A percentile compares a stretch with the other conserved stretches of the same genome.
These are phyloP conservation scores for Hyperoplus lanceolatus DNA, from an alignment of 2,797 vertebrate genomes.

Conservation along the genomic window DNA sequence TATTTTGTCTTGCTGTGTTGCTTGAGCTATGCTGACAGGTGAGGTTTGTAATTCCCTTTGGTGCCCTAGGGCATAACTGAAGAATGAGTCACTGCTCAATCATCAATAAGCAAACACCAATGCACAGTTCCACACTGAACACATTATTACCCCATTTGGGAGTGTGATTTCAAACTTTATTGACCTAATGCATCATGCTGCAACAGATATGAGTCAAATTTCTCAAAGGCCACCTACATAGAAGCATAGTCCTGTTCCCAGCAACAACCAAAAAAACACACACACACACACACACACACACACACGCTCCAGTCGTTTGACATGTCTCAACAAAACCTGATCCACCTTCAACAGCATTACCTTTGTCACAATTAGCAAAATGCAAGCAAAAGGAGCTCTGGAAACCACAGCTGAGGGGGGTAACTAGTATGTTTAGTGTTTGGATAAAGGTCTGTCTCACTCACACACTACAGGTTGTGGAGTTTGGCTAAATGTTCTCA, in stretches of 20 bases:
- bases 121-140: constrained; percentile 3
- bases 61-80: constrained; percentile 10
- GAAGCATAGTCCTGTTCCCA: not conserved
- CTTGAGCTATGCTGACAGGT: constrained; percentile 42
- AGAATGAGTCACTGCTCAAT: constrained; percentile 11
- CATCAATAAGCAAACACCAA: constrained; percentile 23
- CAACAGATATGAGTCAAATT: constrained; percentile 4
- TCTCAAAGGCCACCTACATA: not conserved
- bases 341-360: constrained; percentile 14
- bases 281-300: not conserved
- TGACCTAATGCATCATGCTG: not conserved
- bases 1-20: constrained; percentile 8
- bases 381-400: not conserved
- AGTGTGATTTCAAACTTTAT: not conserved
- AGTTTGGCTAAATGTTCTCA: not conserved
- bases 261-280: constrained; percentile 2
- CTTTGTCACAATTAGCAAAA: constrained; percentile 2
- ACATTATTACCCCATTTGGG: not conserved
- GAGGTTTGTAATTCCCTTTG: constrained; percentile 21
- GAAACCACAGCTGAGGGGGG: constrained; percentile 19
- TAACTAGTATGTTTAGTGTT: not conserved
- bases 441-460: not conserved
- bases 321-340: constrained; percentile 41
- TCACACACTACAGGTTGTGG: not conserved
- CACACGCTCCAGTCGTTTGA: not conserved